phyloP scores from a whole-genome alignment of 2,888 invertebrate species.

The Andrena bicolor region DNA sequence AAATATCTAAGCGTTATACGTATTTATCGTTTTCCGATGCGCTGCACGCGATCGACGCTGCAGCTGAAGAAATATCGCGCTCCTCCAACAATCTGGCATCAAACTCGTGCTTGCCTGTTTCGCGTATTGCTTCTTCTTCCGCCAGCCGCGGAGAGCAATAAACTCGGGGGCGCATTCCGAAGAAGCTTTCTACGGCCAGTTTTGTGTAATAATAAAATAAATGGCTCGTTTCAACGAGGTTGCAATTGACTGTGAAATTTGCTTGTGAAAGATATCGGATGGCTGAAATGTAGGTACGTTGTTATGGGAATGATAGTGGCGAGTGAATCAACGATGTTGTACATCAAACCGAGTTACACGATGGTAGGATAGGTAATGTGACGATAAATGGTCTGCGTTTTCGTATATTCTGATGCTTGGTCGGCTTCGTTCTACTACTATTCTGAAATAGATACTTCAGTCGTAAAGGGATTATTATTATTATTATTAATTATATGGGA shows the following conservation, averaged over 20 bases:
- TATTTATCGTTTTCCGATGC: slow-evolving; percentile 53
- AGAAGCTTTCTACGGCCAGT: background rate
- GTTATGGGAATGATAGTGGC: background rate
- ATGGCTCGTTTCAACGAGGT: background rate
- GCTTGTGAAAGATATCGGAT: background rate
- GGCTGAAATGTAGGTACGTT: background rate
- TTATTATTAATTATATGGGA: too few species aligned
- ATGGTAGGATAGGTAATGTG: too few species aligned
- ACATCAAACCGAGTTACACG: too few species aligned
- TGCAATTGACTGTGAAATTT: background rate
- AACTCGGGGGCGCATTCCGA: slow-evolving; percentile 10
- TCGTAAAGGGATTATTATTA: too few species aligned
- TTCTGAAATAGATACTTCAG: too few species aligned
- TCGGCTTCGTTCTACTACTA: too few species aligned
- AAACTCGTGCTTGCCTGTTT: slow-evolving; percentile 4
- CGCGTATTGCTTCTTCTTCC: slow-evolving; percentile 17
- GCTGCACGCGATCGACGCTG: slow-evolving; percentile 21
- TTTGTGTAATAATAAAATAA: slow-evolving; percentile 7
- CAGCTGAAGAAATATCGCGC: slow-evolving; percentile 25
- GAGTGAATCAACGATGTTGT: background rate
- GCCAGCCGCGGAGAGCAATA: slow-evolving; percentile 1
- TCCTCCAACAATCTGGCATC: slow-evolving; percentile 12
- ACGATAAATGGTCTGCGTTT: too few species aligned
- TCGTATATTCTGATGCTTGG: too few species aligned
- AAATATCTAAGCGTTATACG: slow-evolving; percentile 37